phyloP scores from a whole-genome alignment of 2,113 vertebrate species.

The Indicator indicator region DNA sequence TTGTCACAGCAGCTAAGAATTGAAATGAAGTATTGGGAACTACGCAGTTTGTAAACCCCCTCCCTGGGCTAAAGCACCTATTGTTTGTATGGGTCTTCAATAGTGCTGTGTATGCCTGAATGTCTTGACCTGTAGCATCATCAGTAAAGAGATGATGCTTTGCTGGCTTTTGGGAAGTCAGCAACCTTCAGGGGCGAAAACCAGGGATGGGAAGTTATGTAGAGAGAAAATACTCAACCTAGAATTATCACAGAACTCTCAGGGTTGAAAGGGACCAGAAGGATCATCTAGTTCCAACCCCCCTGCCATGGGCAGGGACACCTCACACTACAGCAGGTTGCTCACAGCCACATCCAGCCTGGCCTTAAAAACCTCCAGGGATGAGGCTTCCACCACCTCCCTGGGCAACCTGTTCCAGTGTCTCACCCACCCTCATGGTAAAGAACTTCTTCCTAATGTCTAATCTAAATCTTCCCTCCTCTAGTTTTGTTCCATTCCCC shows the following conservation, averaged over 20 bases:
- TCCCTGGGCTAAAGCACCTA: neutral
- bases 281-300: too few species aligned
- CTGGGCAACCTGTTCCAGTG: too few species aligned
- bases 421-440: too few species aligned
- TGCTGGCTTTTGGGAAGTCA: neutral
- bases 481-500: too few species aligned
- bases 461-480: too few species aligned
- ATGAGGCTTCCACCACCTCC: too few species aligned
- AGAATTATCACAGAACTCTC: neutral
- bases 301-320: too few species aligned
- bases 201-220: neutral
- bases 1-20: neutral
- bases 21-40: neutral
- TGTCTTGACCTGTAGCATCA: neutral
- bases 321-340: too few species aligned
- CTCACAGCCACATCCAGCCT: too few species aligned
- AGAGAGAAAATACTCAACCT: neutral
- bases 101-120: neutral
- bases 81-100: neutral
- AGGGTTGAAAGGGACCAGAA: too few species aligned
- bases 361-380: too few species aligned
- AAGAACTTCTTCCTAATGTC: too few species aligned
- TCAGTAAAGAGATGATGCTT: neutral
- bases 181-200: neutral
- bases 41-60: neutral